Base-by-base conservation (phyloP, 2,113 vertebrate genomes). In the Ictalurus furcatus region DNA sequence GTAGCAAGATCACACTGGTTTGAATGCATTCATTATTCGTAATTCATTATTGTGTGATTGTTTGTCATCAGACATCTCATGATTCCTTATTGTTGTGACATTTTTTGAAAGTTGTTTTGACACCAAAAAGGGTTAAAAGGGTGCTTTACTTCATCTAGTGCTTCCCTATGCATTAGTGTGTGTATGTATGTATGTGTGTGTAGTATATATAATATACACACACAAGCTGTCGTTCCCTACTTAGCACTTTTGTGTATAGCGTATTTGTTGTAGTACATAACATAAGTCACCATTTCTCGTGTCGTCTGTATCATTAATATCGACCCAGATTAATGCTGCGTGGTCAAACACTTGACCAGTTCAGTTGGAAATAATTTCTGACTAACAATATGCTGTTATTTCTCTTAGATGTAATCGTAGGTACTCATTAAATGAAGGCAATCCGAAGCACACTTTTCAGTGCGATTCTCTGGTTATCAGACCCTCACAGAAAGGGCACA, bases 351-450 rank as follows among this genome's bases (percentile, higher is more conserved):
- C 84, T 34, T 6, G 73, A 84, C 52, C 79, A 76, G 71, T 88
- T 79, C 65, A 52, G 23, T 48, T 23, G 63, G 88, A 89, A 69
- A 48, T 40, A 69, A 65, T 84, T 71, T 59, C 59, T 67, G 80
- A 67, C 56, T 91, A 71, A 92, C 91, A 93, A 92, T 93, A 93
- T 88, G 89, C 87, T 88, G 87, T 87, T 91, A 86, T 89, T 91
- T 87, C 91, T 89, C 82, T 82, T 90, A 25, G 85, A 88, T 91
- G 85, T 87, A 85, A 91, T 48, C 79, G 88, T 88, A 91, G 94
- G 94, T 94, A 94, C 94, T 86, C 84, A 85, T 84, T 93, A 76
- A 61, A 94, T 94, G 94, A 95, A 95, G 95, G 94, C 94, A 95
- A 95, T 95, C 94, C 92, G 52, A 90, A 52, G 76, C 34, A 90